Evolutionary conservation across 2,797 vertebrate species (phyloP), one percentile per base, ranked within the genome.

Genomic region (Pteronotus mesoamericanus): DNA sequence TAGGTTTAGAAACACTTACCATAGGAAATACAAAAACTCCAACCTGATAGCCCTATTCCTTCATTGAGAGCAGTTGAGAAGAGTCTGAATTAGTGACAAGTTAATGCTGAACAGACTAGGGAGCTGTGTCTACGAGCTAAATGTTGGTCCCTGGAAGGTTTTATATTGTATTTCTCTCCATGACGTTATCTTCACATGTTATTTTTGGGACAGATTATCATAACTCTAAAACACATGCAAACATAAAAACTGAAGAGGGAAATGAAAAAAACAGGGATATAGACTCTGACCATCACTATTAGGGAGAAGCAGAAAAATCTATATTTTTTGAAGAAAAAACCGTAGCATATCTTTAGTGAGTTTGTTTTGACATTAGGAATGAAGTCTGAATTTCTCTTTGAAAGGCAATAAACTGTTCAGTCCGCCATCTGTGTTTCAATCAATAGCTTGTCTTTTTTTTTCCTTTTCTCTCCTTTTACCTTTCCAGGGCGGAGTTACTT

Each of bases 371-470:
- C 4, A 1, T 46, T 57, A 46, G 34, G 80, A 94, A 68, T 5
- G 85, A 87, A 91, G 71, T 6, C 68, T 34, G 48, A 57, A 94
- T 88, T 93, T 95, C 80, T 57, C 18, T 15, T 91, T 91, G 77
- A 55, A 92, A 19, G 61, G 79, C 92, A 91, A 96, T 98, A 95
- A 89, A 37, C 96, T 2, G 97, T 96, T 98, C 97, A 0, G 39
- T 97, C 98, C 98, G 98, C 98, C 98, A 97, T 98, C 98, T 98
- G 34, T 97, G 98, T 98, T 96, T 97, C 97, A 0, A 75, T 89
- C 82, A 89, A 97, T 93, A 24, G 72, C 22, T 97, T 10, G 2
- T 83, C 94, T 92, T 95, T 96, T 92, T 53, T 12, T 37, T 18
- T n/a, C n/a, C 53, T 48, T 24, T 88, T 29, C n/a, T 64, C 9